These are phyloP conservation scores for Sycophila texana DNA, from an alignment of 2,888 invertebrate species.

Conservation along the genomic window DNA sequence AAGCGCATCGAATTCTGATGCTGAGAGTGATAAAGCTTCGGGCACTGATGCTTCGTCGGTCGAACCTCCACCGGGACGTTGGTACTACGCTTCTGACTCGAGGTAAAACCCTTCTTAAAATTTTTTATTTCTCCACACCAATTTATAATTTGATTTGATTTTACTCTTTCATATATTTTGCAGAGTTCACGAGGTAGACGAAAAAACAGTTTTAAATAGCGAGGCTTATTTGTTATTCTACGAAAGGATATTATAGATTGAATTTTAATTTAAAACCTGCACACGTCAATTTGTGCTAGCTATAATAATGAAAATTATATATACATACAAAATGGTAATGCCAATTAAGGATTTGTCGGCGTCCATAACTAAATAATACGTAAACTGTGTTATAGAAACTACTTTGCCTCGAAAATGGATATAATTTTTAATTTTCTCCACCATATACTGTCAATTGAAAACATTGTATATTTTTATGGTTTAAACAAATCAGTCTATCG, in stretches of 20 bases:
- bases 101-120: constrained; percentile 71
- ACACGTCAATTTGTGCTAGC: constrained; percentile 33
- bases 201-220: constrained; percentile 87
- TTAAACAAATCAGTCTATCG: constrained; percentile 26
- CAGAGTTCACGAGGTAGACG: constrained; percentile 86
- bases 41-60: constrained; percentile 71
- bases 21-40: constrained; percentile 73
- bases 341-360: constrained; percentile 35
- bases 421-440: constrained; percentile 14
- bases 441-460: neutral
- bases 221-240: constrained; percentile 98
- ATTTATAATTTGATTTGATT: neutral
- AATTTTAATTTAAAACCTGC: constrained; percentile 37
- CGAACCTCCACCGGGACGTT: constrained; percentile 83
- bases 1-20: constrained; percentile 73
- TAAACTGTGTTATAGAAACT: constrained; percentile 32
- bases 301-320: constrained; percentile 21
- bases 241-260: constrained; percentile 88
- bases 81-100: constrained; percentile 97
- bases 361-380: constrained; percentile 22
- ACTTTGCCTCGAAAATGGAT: constrained; percentile 29
- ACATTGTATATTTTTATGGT: constrained; percentile 29
- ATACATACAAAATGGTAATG: constrained; percentile 20
- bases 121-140: neutral
- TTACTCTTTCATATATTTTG: constrained; percentile 41